A percentile compares a stretch with the other conserved stretches of the same genome.
These are phyloP conservation scores for Ferrisia virgata DNA, from an alignment of 2,888 invertebrate species.

Conservation along the genomic window DNA sequence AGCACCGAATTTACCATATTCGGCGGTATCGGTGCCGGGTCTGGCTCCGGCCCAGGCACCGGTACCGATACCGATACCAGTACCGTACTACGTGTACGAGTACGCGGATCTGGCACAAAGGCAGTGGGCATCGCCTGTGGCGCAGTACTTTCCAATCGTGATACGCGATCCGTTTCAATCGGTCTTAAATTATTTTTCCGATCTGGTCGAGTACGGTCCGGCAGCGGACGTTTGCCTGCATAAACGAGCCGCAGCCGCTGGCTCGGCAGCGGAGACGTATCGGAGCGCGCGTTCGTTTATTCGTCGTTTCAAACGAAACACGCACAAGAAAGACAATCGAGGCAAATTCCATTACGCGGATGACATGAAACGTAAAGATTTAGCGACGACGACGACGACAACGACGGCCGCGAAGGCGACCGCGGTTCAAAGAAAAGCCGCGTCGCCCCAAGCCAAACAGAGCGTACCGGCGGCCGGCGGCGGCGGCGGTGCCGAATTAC, in stretches of 20 bases:
- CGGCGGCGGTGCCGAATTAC: not conserved
- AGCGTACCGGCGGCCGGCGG: not conserved
- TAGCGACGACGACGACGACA: not conserved
- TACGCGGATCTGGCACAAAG: not conserved
- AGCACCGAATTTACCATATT: not conserved
- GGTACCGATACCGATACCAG: not conserved
- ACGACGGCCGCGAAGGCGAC: not conserved
- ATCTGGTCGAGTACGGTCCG: constrained; percentile 62
- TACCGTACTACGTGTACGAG: no score
- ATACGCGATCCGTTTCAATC: constrained; percentile 61
- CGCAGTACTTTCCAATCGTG: constrained; percentile 59
- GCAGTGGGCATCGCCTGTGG: constrained; percentile 56
- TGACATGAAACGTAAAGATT: not conserved
- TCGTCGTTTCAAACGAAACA: not conserved
- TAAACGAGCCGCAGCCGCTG: not conserved
- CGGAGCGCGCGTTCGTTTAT: not conserved
- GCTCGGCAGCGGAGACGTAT: not conserved
- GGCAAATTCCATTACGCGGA: not conserved
- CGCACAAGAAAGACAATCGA: not conserved
- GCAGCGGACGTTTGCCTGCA: constrained; percentile 57
- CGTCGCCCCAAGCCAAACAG: not conserved
- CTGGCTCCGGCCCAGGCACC: not conserved
- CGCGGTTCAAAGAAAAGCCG: not conserved
- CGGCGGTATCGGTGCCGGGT: not conserved
- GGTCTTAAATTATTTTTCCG: constrained; percentile 57